phyloP scores from a whole-genome alignment of 1,140 invertebrate species.

The Drosophila kikkawai region DNA sequence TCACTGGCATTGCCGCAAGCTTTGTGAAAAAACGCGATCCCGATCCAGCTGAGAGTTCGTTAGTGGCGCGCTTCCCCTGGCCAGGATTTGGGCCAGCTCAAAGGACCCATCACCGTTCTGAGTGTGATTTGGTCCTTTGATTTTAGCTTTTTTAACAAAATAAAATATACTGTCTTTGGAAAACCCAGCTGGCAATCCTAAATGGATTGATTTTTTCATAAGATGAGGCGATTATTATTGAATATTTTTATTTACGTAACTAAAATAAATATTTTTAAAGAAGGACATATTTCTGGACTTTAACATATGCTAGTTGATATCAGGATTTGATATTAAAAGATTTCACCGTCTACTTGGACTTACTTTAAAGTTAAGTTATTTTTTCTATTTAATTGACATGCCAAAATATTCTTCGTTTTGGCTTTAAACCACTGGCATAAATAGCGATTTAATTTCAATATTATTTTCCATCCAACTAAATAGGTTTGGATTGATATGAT shows the following conservation, averaged over 20 bases:
- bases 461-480: not conserved
- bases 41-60: conserved; percentile 43
- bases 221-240: not conserved
- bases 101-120: conserved; percentile 13
- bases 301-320: not conserved
- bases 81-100: conserved; percentile 45
- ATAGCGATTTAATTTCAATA: not conserved
- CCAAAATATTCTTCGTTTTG: not conserved
- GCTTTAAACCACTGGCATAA: not conserved
- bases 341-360: no score
- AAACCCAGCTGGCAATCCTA: no score
- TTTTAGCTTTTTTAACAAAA: not conserved
- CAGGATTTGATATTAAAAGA: not conserved
- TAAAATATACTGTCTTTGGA: not conserved
- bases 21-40: conserved; percentile 65
- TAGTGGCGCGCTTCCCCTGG: conserved; percentile 42
- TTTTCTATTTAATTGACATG: not conserved
- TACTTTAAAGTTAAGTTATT: no score
- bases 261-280: not conserved
- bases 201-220: not conserved
- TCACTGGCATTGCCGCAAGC: conserved; percentile 18
- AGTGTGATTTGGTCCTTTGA: conserved; percentile 19
- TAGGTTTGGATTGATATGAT: not conserved
- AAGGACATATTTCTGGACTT: not conserved
- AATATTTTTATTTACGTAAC: not conserved